Conservation (phyloP, 2,888 invertebrate species). For the Suillia variegata region DNA sequence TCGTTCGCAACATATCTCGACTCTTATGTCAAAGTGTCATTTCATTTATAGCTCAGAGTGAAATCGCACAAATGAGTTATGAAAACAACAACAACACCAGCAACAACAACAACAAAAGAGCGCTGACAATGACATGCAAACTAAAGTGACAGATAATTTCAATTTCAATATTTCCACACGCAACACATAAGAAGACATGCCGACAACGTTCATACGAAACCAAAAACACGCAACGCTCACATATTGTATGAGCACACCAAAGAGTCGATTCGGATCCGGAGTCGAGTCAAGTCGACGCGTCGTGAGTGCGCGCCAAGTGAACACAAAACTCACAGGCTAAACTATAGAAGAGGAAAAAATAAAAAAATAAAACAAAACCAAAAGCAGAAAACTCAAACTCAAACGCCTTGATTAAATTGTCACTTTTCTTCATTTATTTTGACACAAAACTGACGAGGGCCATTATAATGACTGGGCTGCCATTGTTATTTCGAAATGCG, state of each 20-base stretch:
- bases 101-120: conserved; percentile 6
- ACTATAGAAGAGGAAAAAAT: not conserved
- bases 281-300: too few species aligned
- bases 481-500: conserved; percentile 45
- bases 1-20: conserved; percentile 30
- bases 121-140: conserved; percentile 43
- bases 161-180: conserved; percentile 1
- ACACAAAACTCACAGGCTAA: not conserved
- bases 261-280: too few species aligned
- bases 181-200: conserved; percentile 2
- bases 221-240: conserved; percentile 19
- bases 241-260: too few species aligned
- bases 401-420: conserved; percentile 59
- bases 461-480: conserved; percentile 47
- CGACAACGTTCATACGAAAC: conserved; percentile 10
- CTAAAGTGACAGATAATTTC: conserved; percentile 28
- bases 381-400: conserved; percentile 28
- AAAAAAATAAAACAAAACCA: not conserved
- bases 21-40: conserved; percentile 8
- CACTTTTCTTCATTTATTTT: conserved; percentile 61
- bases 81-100: conserved; percentile 1
- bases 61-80: not conserved
- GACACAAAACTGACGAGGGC: conserved; percentile 58
- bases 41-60: too few species aligned
- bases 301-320: too few species aligned